Base-by-base conservation (phyloP, 2,888 invertebrate species). In the Xylocampa areola region DNA sequence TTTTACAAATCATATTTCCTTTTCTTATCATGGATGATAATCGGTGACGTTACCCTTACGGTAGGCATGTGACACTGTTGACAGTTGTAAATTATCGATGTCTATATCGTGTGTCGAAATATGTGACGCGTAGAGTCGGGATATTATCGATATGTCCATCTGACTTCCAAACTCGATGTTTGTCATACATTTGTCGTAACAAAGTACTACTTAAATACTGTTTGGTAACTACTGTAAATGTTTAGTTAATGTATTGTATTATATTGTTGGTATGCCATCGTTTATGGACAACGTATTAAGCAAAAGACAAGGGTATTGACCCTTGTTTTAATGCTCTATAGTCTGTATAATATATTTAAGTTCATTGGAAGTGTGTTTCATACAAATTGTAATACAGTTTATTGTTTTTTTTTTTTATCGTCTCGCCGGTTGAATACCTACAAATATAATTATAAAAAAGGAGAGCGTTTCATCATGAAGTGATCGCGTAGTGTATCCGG, bases 51-150 rank as follows among this genome's bases (percentile, higher is more conserved):
- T n/a, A 14, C 52, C 53, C 39, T 68, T 33, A n/a, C 50, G 57
- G 39, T 51, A 68, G 45, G 40, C 51, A 60, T 58, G 68, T 66
- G 75, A 77, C 83, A 82, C 61, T 63, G 80, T 78, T 80, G 84
- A 84, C 84, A 82, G 74, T 76, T 72, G 74, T 73, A 58, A 65
- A 73, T 62, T 63, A 17, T 79, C 81, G 77, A 80, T 79, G 80
- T 76, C 81, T 76, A 80, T 79, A 79, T 76, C 76, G 48, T 62
- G 35, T 77, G 54, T 78, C 73, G 78, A 73, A 73, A 66, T 47
- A 78, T 62, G 70, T 84, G 84, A 83, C 81, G 78, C 70, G 48
- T 63, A 73, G 67, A 63, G 78, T 76, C 74, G 71, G 62, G 47
- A 70, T 54, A 30, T 73, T 77, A 82, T 80, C 81, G 75, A 79